Base-by-base conservation (phyloP, 2,888 invertebrate species). In the Perithous albicinctus region DNA sequence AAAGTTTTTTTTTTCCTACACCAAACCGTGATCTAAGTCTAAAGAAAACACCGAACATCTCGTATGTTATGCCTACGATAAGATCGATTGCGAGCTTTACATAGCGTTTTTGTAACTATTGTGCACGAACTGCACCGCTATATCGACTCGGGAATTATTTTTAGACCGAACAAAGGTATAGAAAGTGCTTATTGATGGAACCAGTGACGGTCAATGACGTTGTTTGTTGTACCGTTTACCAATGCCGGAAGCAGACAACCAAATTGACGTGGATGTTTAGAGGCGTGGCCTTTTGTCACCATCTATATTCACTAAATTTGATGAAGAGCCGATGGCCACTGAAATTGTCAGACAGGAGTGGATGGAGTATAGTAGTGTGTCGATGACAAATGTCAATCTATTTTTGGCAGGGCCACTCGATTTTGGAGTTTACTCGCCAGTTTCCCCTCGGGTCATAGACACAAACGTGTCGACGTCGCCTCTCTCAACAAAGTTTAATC, bases 331-430 rank as follows among this genome's bases (percentile, higher is more conserved):
- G 20, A 48, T 48, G 15, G 48, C 20, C 18, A 18, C 48, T 48
- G 48, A 48, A 48, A 18, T 48, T 18, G 18, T 48, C 48, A 48
- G 48, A n/a, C n/a, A n/a, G n/a, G n/a, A n/a, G n/a, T n/a, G n/a
- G n/a, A 41, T 12, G 41, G 1, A 12, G 41, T n/a, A n/a, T 12
- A 41, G n/a, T 41, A 3, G 3, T 41, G 12, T 41, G 41, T 41
- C n/a, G 41, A 41, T 41, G 41, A 12, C 41, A 41, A 12, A 3
- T 41, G 41, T 41, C 41, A 41, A n/a, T 41, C 41, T 12, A 41
- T 41, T 41, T 41, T 10, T 12, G n/a, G 3, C 41, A 12, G 41
- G 41, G n/a, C 3, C n/a, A 41, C 12, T 41, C n/a, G 41, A 12
- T 41, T 12, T 41, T 41, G n/a, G 41, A 41, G n/a, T 12, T 41